Percentiles rank a stretch among this genome's conserved stretches.
Evolutionary conservation across 2,113 vertebrate genomes (phyloP).

Genomic region (Cariama cristata): DNA sequence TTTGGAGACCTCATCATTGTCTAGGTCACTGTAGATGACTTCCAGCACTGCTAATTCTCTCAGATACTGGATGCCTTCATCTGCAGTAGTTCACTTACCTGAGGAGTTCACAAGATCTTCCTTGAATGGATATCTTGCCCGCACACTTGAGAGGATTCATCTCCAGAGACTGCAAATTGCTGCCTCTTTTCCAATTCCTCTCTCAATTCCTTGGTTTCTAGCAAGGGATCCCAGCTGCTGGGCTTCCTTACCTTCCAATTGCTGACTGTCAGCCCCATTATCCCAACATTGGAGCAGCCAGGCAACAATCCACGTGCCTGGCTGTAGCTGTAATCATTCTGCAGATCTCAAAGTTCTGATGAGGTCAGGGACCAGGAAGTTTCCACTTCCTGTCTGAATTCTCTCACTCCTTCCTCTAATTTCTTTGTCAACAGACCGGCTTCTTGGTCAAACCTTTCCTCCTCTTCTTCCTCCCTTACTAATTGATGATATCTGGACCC

Average conservation of each 20-base stretch:
- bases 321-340: background rate
- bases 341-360: background rate
- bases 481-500: background rate
- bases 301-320: background rate
- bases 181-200: background rate
- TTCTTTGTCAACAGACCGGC: background rate
- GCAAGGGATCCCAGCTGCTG: background rate
- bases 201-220: background rate
- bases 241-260: background rate
- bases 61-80: background rate
- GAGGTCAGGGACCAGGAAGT: background rate
- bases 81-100: background rate
- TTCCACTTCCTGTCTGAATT: background rate
- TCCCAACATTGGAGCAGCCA: background rate
- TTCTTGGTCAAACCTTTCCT: background rate
- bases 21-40: background rate
- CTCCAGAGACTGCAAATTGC: background rate
- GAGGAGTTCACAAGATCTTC: background rate
- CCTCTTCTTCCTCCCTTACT: background rate
- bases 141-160: background rate
- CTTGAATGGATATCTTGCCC: background rate
- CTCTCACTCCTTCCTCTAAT: background rate
- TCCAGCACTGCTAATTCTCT: conserved; percentile 6
- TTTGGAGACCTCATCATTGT: background rate
- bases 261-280: background rate